phyloP scores from a whole-genome alignment of 1,140 invertebrate genomes.

The Colletes gigas region DNA sequence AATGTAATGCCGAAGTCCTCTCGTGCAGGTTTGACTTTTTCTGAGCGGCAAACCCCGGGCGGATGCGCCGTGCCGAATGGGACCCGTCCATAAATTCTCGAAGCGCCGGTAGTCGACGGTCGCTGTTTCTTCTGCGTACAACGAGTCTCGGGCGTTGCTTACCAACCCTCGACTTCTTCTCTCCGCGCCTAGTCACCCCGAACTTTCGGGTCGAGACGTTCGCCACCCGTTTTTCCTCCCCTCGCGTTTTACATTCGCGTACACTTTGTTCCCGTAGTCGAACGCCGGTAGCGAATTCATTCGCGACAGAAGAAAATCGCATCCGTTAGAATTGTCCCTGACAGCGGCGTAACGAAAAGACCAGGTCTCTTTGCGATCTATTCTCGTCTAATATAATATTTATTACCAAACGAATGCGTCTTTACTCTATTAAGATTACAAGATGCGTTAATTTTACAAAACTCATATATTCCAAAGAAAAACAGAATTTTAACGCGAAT shows the following conservation, averaged over 20 bases:
- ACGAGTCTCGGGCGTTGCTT: constrained; percentile 35
- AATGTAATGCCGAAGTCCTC: constrained; percentile 41
- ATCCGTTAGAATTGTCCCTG: neutral
- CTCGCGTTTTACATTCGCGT: constrained; percentile 29
- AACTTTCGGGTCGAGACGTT: constrained; percentile 28
- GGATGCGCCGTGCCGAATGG: constrained; percentile 36
- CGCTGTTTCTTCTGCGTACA: constrained; percentile 37
- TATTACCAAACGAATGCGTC: no score
- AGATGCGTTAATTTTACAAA: no score
- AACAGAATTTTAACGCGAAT: no score
- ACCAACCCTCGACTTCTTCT: constrained; percentile 31
- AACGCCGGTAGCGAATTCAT: neutral
- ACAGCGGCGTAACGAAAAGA: neutral
- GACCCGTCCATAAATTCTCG: constrained; percentile 44
- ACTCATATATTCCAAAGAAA: no score
- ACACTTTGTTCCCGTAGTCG: constrained; percentile 1
- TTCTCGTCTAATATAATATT: no score
- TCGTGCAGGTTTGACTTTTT: constrained; percentile 43
- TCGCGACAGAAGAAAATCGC: constrained; percentile 2
- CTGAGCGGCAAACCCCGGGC: constrained; percentile 8
- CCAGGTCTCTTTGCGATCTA: no score
- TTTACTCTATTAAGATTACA: no score
- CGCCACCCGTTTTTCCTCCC: constrained; percentile 11
- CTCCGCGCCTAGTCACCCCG: constrained; percentile 1
- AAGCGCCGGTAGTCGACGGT: constrained; percentile 51